Evolutionary conservation across 2,113 vertebrate genomes (phyloP), one percentile per base, ranked within the genome.

Genomic region (Crotalus viridis): DNA sequence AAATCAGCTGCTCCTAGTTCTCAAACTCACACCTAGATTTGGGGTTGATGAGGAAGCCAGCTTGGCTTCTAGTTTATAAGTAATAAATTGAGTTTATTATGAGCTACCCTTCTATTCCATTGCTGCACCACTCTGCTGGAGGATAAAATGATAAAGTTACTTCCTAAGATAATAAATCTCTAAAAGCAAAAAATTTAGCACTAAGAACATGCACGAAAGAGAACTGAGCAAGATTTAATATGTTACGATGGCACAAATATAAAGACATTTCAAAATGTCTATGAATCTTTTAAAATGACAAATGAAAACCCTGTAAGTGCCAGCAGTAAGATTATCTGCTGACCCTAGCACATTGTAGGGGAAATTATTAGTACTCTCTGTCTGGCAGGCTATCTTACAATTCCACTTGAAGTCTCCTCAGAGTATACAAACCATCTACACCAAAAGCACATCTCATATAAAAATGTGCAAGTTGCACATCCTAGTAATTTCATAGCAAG

Each of bases 241-340:
- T 93, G 92, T 90, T 91, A 95, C 93, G 95, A 90, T 95, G 93
- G 95, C 94, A 95, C 93, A 96, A 96, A 96, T 89, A 64, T 26
- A 0, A 4, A 94, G 93, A 81, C 94, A 95, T 94, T 96, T 95
- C 94, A 93, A 93, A 81, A 87, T 93, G 91, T 87, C 74, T 95
- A 95, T 94, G 95, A 94, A 93, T 88, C 15, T 21, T 48, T 15
- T 81, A 69, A 64, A 54, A 51, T 89, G 93, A 91, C 0, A 95
- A 95, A 95, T 94, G 94, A 95, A 94, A 95, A 94, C 87, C 86
- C 94, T 87, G 48, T 19, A 5, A 95, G 51, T 93, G 93, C 92
- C 90, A 94, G 89, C 6, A 88, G 85, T 94, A 92, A 93, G 94
- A 92, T 93, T 94, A 57, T 48, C 46, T 89, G 24, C 89, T 93